Evolutionary conservation across 2,113 vertebrate genomes (phyloP), one percentile per base, ranked within the genome.

Genomic region (Engystomops pustulosus): DNA sequence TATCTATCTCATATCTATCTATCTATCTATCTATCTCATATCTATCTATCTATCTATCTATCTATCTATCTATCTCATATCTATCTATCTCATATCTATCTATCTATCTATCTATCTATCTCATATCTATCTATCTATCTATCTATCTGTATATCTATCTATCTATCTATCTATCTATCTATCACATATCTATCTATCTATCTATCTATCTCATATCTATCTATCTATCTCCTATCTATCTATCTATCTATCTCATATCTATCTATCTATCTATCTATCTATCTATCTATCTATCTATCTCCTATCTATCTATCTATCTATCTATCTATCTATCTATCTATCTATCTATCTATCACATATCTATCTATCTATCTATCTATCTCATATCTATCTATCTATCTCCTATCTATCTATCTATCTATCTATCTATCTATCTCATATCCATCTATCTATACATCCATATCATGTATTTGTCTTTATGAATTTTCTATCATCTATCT

Each of bases 191-290:
- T 68, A 32, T 68, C n/a, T n/a, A n/a, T n/a, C 65, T 68, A 32
- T 68, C 65, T 36, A 32, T 68, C 65, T 68, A 32, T 68, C 32
- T 5, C 8, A 4, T 68, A 18, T 36, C 65, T 65, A 41, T 7
- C 1, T 68, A 36, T 67, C 62, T 67, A 18, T 67, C 62, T 34
- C 32, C 27, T 25, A 12, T 14, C 1, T 62, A 62, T 67, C 62
- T 67, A 36, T 67, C 62, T 67, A 67, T 67, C 62, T 34, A 36
- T 67, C 62, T 67, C n/a, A n/a, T n/a, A 67, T 67, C 30, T 32
- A 34, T 67, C 62, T 67, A 67, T 67, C 62, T 34, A 36, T 67
- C 62, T 67, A 67, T 67, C 62, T 53, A 53, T 55, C 51, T 41
- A 41, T 47, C 44, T 49, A 49, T 49, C 47, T 49, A 49, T 49